A percentile compares a stretch with the other conserved stretches of the same genome.
phyloP scores from a whole-genome alignment of 1,140 invertebrate species.

The Laupala kohalensis region DNA sequence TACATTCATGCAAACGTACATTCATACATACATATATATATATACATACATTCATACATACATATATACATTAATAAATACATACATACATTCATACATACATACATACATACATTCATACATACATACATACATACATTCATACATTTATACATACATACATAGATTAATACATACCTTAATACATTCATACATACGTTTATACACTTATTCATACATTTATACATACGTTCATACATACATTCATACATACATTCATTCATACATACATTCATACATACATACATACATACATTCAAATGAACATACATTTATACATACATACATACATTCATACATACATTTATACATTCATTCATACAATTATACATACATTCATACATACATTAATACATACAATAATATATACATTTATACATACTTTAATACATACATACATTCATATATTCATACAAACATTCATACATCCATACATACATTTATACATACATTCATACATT shows the following conservation, averaged over 20 bases:
- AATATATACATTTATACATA: too few relatives aligned
- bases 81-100: background rate
- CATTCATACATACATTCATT: background rate
- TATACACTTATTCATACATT: background rate
- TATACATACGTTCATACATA: background rate
- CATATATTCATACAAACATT: too few relatives aligned
- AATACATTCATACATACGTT: background rate
- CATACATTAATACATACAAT: too few relatives aligned
- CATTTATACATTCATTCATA: background rate
- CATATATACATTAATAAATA: background rate
- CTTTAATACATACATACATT: too few relatives aligned
- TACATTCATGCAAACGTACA: too few relatives aligned
- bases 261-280: background rate
- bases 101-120: background rate
- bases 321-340: too few relatives aligned
- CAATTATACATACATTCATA: background rate
- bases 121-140: background rate
- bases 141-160: background rate
- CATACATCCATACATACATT: too few relatives aligned
- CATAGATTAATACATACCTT: background rate
- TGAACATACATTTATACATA: too few relatives aligned
- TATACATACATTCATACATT: background rate
- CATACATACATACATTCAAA: background rate
- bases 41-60: background rate
- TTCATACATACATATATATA: background rate